phyloP scores from a whole-genome alignment of 2,797 vertebrate species.

The Tolypeutes matacus region DNA sequence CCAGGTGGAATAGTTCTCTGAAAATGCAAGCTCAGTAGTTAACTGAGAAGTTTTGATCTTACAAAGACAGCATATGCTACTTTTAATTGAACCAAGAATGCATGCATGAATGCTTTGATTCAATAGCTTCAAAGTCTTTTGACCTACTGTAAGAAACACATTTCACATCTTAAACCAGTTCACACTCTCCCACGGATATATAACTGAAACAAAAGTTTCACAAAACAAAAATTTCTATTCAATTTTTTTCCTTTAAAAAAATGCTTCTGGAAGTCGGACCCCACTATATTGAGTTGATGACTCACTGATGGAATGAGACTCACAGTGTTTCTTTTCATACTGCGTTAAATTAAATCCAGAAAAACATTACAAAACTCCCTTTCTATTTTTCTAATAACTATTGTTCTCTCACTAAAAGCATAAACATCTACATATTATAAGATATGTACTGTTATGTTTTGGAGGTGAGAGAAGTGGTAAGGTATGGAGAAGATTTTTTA shows the following conservation, averaged over 20 bases:
- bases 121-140: background rate
- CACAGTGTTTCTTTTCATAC: background rate
- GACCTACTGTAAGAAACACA: background rate
- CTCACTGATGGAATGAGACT: background rate
- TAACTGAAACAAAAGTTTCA: background rate
- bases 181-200: rapidly evolving
- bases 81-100: constrained; percentile 14
- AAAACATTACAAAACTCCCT: background rate
- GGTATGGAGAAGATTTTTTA: background rate
- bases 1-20: background rate
- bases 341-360: constrained; percentile 37
- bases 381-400: background rate
- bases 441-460: background rate
- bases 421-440: background rate
- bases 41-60: background rate
- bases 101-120: background rate
- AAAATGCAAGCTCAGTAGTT: constrained; percentile 1
- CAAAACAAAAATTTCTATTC: background rate
- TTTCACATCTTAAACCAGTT: background rate
- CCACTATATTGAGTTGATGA: background rate
- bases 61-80: background rate
- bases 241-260: background rate
- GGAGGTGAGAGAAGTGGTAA: background rate
- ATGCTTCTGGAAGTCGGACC: background rate
- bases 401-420: background rate